A percentile compares a stretch with the other conserved stretches of the same genome.
Conservation (phyloP, 2,113 vertebrate genomes). For the Lepisosteus osseus region DNA sequence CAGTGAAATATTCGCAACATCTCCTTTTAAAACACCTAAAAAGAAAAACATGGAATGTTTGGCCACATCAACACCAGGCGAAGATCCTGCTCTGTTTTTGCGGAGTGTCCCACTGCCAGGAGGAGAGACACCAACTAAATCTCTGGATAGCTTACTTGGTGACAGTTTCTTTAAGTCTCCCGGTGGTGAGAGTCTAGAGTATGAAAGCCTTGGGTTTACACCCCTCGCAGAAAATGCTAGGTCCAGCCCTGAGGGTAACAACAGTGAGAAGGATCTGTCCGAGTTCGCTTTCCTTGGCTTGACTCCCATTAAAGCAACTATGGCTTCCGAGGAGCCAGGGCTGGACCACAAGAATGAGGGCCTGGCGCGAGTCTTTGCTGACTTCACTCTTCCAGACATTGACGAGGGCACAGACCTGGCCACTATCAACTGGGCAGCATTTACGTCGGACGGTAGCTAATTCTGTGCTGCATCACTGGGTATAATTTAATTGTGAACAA, state of each 20-base stretch:
- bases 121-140: background rate
- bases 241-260: background rate
- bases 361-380: background rate
- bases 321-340: background rate
- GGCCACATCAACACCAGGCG: conserved; percentile 1
- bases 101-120: background rate
- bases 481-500: background rate
- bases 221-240: conserved; percentile 1
- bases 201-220: conserved; percentile 2
- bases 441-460: background rate
- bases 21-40: conserved; percentile 6
- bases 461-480: background rate
- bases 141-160: conserved; percentile 10
- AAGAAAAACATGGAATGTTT: background rate
- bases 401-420: background rate
- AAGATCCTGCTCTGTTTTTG: background rate
- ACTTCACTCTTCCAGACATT: background rate
- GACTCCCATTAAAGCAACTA: conserved; percentile 6
- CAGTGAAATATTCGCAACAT: background rate
- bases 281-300: conserved; percentile 11
- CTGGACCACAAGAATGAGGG: background rate
- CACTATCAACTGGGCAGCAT: background rate
- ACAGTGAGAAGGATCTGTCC: background rate
- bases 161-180: conserved; percentile 12
- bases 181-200: background rate